Evolutionary conservation across 2,113 vertebrate genomes (phyloP).

Genomic region (Micronisus gabar): DNA sequence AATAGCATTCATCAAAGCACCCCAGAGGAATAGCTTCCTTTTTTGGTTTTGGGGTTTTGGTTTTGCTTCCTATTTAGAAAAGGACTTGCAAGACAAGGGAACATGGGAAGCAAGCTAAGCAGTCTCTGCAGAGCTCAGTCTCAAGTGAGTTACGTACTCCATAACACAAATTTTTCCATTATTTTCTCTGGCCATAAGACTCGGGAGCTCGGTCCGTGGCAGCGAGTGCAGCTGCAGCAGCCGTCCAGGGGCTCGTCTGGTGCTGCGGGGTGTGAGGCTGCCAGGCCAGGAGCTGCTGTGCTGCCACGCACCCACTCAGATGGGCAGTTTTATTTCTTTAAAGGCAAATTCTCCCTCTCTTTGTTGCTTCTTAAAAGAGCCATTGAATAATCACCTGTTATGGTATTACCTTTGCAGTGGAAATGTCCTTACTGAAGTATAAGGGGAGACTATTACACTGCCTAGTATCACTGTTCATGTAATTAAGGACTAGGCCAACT

Average conservation of each 20-base stretch:
- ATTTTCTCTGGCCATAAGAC: not conserved
- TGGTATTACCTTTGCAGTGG: not conserved
- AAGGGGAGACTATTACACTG: not conserved
- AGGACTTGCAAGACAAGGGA: not conserved
- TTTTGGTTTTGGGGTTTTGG: not conserved
- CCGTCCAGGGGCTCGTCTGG: rapidly evolving
- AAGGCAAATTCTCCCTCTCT: not conserved
- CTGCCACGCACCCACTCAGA: not conserved
- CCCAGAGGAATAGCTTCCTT: not conserved
- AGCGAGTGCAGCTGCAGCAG: not conserved
- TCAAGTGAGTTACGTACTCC: not conserved
- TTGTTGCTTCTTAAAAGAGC: not conserved
- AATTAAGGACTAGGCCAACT: not conserved
- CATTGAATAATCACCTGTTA: not conserved
- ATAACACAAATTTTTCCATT: not conserved
- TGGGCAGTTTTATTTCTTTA: not conserved
- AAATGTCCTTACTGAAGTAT: not conserved
- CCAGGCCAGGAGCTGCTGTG: not conserved
- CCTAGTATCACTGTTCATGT: not conserved
- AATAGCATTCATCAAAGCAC: not conserved
- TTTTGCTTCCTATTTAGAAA: not conserved
- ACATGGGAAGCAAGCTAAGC: not conserved
- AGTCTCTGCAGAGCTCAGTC: not conserved
- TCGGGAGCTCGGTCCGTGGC: not conserved
- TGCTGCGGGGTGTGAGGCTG: not conserved